Conservation (phyloP, 2,888 invertebrate species). For the Leptinotarsa haldemani region DNA sequence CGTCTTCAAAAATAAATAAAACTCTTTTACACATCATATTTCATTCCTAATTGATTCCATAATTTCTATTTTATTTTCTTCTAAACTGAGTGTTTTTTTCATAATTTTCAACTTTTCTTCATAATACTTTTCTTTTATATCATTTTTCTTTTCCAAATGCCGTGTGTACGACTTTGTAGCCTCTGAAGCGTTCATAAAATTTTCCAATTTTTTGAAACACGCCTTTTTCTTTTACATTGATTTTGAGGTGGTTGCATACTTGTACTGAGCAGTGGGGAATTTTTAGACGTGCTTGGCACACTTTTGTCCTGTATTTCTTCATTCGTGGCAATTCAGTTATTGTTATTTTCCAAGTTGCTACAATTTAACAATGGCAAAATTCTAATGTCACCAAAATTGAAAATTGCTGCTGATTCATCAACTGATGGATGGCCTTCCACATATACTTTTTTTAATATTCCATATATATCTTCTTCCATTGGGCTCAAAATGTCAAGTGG, state of each 20-base stretch:
- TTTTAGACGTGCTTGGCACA: no score
- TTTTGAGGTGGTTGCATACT: no score
- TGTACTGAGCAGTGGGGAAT: no score
- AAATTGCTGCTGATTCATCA: neutral
- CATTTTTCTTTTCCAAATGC: neutral
- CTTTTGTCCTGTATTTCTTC: no score
- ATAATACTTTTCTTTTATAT: neutral
- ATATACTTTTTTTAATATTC: neutral
- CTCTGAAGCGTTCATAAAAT: slow-evolving; percentile 1
- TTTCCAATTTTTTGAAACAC: neutral
- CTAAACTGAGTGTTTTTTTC: neutral
- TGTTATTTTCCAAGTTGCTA: no score
- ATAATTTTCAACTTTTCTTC: neutral
- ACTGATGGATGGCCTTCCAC: neutral
- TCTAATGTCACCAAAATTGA: neutral
- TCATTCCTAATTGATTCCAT: neutral
- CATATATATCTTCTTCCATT: neutral
- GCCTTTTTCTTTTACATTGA: no score
- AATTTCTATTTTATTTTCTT: neutral
- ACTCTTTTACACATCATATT: neutral
- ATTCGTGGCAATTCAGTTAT: no score
- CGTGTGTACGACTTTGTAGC: neutral
- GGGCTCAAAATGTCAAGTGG: no score
- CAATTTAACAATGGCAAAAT: no score
- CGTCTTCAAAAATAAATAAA: slow-evolving; percentile 7